Percentiles rank a stretch among this genome's conserved stretches.
Evolutionary conservation across 1,140 invertebrate species (phyloP).

Genomic region (Heliothis subflexa): DNA sequence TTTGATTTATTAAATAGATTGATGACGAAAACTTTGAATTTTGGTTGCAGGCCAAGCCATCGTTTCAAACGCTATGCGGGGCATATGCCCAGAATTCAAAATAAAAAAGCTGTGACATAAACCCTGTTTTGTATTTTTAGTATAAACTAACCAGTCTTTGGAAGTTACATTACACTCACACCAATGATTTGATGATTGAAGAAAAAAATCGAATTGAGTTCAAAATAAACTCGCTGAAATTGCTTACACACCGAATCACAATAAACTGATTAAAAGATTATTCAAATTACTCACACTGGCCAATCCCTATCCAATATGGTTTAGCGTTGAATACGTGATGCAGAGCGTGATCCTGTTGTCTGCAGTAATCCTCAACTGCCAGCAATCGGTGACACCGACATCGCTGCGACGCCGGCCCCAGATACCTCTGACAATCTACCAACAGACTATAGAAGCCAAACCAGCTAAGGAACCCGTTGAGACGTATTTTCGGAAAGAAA

Average conservation of each 20-base stretch:
- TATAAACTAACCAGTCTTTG: too few species aligned
- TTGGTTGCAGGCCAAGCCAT: too few species aligned
- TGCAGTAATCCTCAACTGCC: background rate
- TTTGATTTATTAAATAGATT: too few species aligned
- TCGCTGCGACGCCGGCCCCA: background rate
- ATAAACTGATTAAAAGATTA: background rate
- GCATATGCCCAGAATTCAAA: too few species aligned
- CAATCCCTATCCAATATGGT: background rate
- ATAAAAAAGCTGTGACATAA: too few species aligned
- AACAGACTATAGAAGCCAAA: background rate
- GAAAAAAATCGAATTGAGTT: too few species aligned
- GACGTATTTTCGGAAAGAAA: background rate
- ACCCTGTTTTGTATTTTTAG: too few species aligned
- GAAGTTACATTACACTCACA: too few species aligned
- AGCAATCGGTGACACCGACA: background rate
- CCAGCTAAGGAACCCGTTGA: background rate
- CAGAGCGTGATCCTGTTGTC: background rate
- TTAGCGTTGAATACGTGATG: background rate
- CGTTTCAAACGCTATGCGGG: too few species aligned
- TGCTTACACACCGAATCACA: background rate
- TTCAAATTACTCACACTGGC: background rate
- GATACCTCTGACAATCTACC: background rate
- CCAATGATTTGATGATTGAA: too few species aligned
- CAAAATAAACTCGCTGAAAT: background rate
- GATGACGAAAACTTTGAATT: too few species aligned